Evolutionary conservation across 2,797 vertebrate genomes (phyloP).

Genomic region (Pempheris klunzingeri): DNA sequence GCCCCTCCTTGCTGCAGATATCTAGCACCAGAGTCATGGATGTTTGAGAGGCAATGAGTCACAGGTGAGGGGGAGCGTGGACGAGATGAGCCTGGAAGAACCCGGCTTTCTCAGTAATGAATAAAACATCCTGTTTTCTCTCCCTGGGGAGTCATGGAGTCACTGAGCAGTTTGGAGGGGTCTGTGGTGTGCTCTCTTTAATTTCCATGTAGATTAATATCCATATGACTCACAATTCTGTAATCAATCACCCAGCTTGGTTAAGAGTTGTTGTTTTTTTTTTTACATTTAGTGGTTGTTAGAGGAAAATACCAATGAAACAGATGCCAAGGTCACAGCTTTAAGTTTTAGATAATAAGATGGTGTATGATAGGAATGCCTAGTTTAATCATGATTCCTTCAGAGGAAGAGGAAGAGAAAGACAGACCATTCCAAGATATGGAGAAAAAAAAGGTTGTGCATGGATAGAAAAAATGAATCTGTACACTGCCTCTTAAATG

Average conservation of each 20-base stretch:
- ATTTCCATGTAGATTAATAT: conserved; percentile 17
- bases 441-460: neutral
- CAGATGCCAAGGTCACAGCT: conserved; percentile 65
- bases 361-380: neutral
- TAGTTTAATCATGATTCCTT: conserved; percentile 8
- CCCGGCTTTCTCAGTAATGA: conserved; percentile 48
- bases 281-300: conserved; percentile 9
- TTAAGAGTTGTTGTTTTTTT: conserved; percentile 22
- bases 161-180: conserved; percentile 40
- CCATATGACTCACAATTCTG: conserved; percentile 8
- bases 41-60: conserved; percentile 77
- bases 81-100: conserved; percentile 55
- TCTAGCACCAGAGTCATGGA: conserved; percentile 52
- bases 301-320: conserved; percentile 18
- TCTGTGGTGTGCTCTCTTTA: conserved; percentile 3
- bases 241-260: neutral
- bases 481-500: conserved; percentile 1
- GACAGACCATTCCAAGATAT: neutral
- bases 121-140: conserved; percentile 66
- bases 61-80: conserved; percentile 76
- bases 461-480: neutral
- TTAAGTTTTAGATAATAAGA: conserved; percentile 30
- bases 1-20: conserved; percentile 67
- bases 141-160: conserved; percentile 31
- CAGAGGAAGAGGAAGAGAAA: neutral